These are phyloP conservation scores for Plumapathes pennacea DNA, from an alignment of 92 coral and sea anemone species.

Conservation along the genomic window DNA sequence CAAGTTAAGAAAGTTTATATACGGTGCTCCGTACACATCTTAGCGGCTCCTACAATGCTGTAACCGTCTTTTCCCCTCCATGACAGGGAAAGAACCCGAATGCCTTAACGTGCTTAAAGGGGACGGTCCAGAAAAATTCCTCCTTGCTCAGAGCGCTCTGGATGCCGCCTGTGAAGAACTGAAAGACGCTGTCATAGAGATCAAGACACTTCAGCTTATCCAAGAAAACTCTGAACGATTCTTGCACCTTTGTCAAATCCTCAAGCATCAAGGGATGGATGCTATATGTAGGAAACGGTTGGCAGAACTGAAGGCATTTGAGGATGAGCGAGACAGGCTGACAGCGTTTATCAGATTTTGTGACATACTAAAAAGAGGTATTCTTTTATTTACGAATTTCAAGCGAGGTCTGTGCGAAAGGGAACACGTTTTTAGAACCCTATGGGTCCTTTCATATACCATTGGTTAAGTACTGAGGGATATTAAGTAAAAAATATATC, in stretches of 20 bases:
- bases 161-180: slow-evolving; percentile 31
- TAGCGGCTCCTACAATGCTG: not conserved
- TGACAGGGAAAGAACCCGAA: slow-evolving; percentile 15
- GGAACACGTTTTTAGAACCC: too few species aligned
- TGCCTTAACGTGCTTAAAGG: slow-evolving; percentile 9
- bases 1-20: too few species aligned
- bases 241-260: slow-evolving; percentile 11
- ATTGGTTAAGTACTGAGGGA: too few species aligned
- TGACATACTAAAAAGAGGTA: slow-evolving; percentile 48
- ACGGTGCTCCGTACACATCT: too few species aligned
- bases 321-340: slow-evolving; percentile 27
- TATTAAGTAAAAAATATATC: too few species aligned
- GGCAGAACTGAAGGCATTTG: slow-evolving; percentile 45
- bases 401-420: too few species aligned
- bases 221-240: slow-evolving; percentile 20
- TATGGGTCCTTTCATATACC: too few species aligned
- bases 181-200: slow-evolving; percentile 22
- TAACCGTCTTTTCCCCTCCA: not conserved
- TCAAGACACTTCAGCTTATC: slow-evolving; percentile 20
- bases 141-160: slow-evolving; percentile 39
- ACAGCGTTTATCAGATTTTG: slow-evolving; percentile 35
- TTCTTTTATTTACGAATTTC: too few species aligned
- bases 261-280: not conserved
- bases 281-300: slow-evolving; percentile 17
- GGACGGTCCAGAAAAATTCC: slow-evolving; percentile 41